Evolutionary conservation across 2,888 invertebrate genomes (phyloP), one percentile per base, ranked within the genome.

Genomic region (Netelia inedita): DNA sequence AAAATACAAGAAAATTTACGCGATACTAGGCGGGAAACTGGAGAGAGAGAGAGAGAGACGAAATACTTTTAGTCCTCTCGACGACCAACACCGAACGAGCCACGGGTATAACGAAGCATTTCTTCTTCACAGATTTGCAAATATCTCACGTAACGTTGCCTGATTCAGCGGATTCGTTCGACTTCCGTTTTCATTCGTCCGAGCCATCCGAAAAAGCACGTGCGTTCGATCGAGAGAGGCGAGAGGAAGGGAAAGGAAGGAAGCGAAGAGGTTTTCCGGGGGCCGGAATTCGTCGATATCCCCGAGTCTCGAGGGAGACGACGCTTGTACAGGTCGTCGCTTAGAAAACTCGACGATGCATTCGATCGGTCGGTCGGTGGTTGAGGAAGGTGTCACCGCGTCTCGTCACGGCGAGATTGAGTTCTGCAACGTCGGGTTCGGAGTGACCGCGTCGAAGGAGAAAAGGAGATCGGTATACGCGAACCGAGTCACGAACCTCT

Each of bases 401-500:
- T 11, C 72, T 55, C 73, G 74, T 65, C 74, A 10, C 50, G 65
- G 61, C 63, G 61, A 66, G 43, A 35, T 75, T 76, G 46, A 53
- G 9, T 50, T 55, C 79, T 55, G 53, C 79, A 23, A 74, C 72
- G 79, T 59, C 28, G 79, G 53, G 28, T 35, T 35, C 35, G 43
- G 75, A 78, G 21, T 65, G 46, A 46, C 71, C 63, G 46, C 78
- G 35, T 21, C 43, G 28, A 16, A 63, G 14, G 19, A 53, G 72
- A 75, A 79, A 79, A 85, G 75, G 72, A 85, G 76, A 85, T 85
- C 85, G 82, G 79, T 82, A 35, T 35, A 82, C 76, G 82, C 79
- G 76, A 75, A 82, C 23, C 69, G 82, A 75, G 59, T 65, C 79
- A 35, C 61, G 75, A 73, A 46, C 43, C 23, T 57, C 57, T 68